A percentile compares a stretch with the other conserved stretches of the same genome.
Conservation (phyloP, 2,888 invertebrate genomes). For the Sericinus montela region DNA sequence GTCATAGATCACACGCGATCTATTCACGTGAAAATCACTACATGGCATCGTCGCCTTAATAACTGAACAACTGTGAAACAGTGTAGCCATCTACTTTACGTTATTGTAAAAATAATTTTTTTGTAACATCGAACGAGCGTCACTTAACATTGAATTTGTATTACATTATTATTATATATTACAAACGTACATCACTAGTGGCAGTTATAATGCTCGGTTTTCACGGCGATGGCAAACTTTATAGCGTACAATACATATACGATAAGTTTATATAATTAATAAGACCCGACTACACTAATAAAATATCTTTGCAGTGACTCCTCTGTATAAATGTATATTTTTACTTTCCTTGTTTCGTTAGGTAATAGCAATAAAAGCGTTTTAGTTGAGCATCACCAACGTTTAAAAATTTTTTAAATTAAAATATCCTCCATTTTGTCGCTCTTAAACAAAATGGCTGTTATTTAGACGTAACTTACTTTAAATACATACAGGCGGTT, state of each 20-base stretch:
- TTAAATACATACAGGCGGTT: constrained; percentile 5
- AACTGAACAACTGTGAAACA: constrained; percentile 44
- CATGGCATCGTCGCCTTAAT: constrained; percentile 30
- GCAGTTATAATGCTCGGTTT: constrained; percentile 71
- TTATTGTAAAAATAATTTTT: constrained; percentile 53
- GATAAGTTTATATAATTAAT: constrained; percentile 35
- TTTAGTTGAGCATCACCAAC: constrained; percentile 11
- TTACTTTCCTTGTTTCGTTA: constrained; percentile 1
- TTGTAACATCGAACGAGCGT: constrained; percentile 48
- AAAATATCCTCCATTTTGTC: background rate
- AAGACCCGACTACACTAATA: constrained; percentile 18
- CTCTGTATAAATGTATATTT: constrained; percentile 1
- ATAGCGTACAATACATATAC: constrained; percentile 28
- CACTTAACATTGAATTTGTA: constrained; percentile 49
- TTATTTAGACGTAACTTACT: background rate
- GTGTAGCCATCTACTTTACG: constrained; percentile 42
- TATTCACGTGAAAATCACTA: constrained; percentile 2
- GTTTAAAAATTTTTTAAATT: background rate
- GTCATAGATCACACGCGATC: background rate
- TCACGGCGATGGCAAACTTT: constrained; percentile 43
- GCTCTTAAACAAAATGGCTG: constrained; percentile 8
- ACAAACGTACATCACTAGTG: constrained; percentile 68
- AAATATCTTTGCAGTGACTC: background rate
- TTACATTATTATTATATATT: constrained; percentile 53
- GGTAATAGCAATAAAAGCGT: constrained; percentile 6